Evolutionary conservation across 2,797 vertebrate species (phyloP).

Genomic region (Cuculus canorus): DNA sequence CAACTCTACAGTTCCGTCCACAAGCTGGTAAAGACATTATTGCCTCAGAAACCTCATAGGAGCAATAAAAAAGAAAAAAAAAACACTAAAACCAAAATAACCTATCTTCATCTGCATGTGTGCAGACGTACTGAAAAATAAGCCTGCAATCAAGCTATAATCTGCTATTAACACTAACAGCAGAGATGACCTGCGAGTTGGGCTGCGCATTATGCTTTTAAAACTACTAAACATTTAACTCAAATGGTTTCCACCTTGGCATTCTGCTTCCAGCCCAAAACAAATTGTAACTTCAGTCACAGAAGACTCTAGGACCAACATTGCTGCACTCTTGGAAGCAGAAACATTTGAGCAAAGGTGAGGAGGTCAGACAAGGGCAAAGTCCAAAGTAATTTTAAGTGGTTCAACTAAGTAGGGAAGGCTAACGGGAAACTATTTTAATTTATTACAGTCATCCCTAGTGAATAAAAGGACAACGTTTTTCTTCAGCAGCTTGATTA

Average conservation of each 20-base stretch:
- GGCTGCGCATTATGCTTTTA: background rate
- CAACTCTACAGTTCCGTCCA: background rate
- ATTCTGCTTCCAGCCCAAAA: background rate
- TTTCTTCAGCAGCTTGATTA: conserved; percentile 70
- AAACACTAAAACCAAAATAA: background rate
- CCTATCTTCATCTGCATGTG: background rate
- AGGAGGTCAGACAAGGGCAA: conserved; percentile 74
- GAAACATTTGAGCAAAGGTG: conserved; percentile 61
- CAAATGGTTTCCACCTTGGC: background rate
- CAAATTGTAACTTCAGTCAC: conserved; percentile 35
- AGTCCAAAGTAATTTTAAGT: conserved; percentile 75
- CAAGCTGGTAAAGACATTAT: conserved; percentile 29
- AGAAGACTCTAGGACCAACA: conserved; percentile 29
- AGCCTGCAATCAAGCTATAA: background rate
- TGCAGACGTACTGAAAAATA: background rate
- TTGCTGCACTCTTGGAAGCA: conserved; percentile 41
- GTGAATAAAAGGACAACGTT: conserved; percentile 70
- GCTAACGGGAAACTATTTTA: conserved; percentile 71
- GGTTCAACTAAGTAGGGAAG: conserved; percentile 66
- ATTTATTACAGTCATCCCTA: conserved; percentile 74
- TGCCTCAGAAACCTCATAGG: conserved; percentile 10
- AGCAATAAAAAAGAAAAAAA: background rate
- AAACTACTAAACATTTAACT: background rate
- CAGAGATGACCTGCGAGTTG: background rate
- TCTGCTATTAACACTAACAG: background rate